Base-by-base conservation (phyloP, 1,140 invertebrate species). In the Penaeus chinensis region DNA sequence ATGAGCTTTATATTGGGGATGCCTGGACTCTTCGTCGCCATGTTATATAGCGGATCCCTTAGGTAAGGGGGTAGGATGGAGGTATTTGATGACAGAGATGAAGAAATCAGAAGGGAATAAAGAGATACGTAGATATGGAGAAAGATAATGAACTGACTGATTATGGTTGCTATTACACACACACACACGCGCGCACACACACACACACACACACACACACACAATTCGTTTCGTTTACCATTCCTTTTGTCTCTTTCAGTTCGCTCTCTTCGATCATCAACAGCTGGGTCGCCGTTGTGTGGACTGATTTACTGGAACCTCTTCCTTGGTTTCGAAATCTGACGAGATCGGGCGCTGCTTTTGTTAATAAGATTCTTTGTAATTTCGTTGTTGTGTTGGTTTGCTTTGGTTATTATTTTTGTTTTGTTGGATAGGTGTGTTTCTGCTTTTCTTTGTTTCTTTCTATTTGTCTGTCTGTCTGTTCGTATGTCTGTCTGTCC, bases 221-320 rank as follows among this genome's bases (percentile, higher is more conserved):
- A 42, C 37, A 47, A 47, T 47, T 47, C 11, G 47, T 13, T 47
- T 47, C 47, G 11, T 47, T 47, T 2, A 32, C 1, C 32, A 7
- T 47, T 47, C 11, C 4, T 47, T 47, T 47, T 47, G 7, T 4
- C 7, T 47, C 7, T 47, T 13, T 4, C 3, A 97, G 96, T 84
- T 96, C 96, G 0, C 94, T 97, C 69, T 97, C 96, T 0, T 96
- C 96, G 18, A 94, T 95, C 24, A 92, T 97, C 47, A 97, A 97
- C 92, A 96, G 96, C 19, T 92, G 97, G 71, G 95, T 97, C 0
- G 97, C 97, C 0, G 96, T 98, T 10, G 96, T 96, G 3, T 95
- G 96, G 91, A 95, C 98, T 92, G 97, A 98, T 92, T 94, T 98
- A 79, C 92, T 97, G 0, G 69, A 27, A n/a, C 24, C 24, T 32